Base-by-base conservation (phyloP, 2,888 invertebrate species). In the Eledone cirrhosa region DNA sequence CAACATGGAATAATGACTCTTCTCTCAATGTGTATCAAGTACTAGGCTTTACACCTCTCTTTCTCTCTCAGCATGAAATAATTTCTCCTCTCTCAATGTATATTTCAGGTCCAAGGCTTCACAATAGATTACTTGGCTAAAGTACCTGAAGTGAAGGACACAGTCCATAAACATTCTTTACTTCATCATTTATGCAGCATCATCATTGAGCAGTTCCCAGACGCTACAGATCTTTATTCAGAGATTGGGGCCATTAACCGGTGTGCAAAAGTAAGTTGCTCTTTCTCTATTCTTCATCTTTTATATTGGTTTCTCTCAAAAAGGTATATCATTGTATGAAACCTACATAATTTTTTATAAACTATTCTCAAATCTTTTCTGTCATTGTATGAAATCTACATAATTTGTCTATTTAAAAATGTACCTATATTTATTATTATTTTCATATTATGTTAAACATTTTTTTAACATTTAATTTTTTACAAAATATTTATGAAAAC, bases 91-190 rank as follows among this genome's bases (percentile, higher is more conserved):
- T 72, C 13, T 22, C 31, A n/a, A 33, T 16, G n/a, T 33, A 80
- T 80, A 81, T 88, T 85, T 79, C 89, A 94, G 93, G 96, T 96
- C 59, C 97, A 96, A 92, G 99, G 99, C 41, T 99, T 99, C 92
- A 96, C 98, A 90, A 94, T 99, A 85, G 99, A 99, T 88, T 99
- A 99, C 92, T 93, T 99, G 87, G 94, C 97, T 75, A 98, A 99
- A 93, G 91, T 93, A 22, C 97, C 98, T 88, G 97, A 99, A 93
- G 97, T 99, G 69, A 98, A 99, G 92, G 99, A 99, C 91, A 99
- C 99, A 0, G 98, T 99, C 65, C 97, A 99, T 91, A 99, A 99
- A 91, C 98, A 99, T 92, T 97, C 99, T 11, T 92, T 99, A 81
- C 93, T 99, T 81, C 97, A 99, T 91, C 99, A 99, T 91, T 93